Base-by-base conservation (phyloP, 2,888 invertebrate species). In the Chironomus tentans region DNA sequence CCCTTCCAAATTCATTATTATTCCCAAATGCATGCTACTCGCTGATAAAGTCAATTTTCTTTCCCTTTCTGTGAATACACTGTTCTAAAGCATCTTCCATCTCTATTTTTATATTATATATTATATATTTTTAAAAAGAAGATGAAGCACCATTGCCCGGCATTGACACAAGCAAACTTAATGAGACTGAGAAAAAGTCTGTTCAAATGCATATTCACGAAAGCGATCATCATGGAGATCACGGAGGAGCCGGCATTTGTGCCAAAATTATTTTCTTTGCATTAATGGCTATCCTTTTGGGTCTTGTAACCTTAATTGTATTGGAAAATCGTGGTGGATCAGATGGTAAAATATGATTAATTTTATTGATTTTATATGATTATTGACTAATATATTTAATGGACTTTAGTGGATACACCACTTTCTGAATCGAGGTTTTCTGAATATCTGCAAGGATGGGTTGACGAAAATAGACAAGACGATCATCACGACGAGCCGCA, bases 221-320 rank as follows among this genome's bases (percentile, higher is more conserved):
- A 22, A 22, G 24, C 3, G 89, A 91, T 79, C 92, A 93, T 62
- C 89, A 87, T 79, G 18, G 56, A n/a, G 89, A 89, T 68, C 91
- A 92, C 15, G n/a, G n/a, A 93, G 93, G 2, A 65, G 94, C 93
- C 47, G 92, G 93, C 81, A 90, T 92, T 87, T 93, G 92, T 83
- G 92, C 93, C 48, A 93, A 93, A 84, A 86, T 94, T 76, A 87
- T 94, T 80, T 94, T 94, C 83, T 93, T 94, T 81, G 84, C 89
- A 1, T 84, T 94, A 28, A 86, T 94, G 79, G 89, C 90, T 70
- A 87, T 90, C 76, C 86, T 94, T 47, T 83, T 91, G 77, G 89
- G 90, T 69, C 87, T 93, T 77, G 88, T 93, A 81, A 92, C 92
- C 77, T 83, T 94, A 73, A 92, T 93, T 77, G 91, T 93, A 79